Evolutionary conservation across 2,797 vertebrate genomes (phyloP), one percentile per base, ranked within the genome.

Genomic region (Sitta carolinensis): DNA sequence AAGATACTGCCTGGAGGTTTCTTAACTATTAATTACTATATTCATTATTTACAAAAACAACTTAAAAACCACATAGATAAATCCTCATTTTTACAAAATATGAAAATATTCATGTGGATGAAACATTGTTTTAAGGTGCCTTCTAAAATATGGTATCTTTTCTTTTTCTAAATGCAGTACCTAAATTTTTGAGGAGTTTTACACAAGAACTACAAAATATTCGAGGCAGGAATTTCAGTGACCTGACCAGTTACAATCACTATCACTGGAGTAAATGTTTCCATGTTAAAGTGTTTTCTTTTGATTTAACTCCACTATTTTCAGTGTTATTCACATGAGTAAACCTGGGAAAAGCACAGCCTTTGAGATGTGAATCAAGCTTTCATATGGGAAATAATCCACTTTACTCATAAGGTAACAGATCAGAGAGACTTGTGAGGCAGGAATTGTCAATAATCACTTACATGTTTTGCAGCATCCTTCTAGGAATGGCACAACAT

Each of bases 401-500:
- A 32, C 40, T 14, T 64, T 67, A 64, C 63, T 90, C 47, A 38
- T 57, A 50, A 87, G 29, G 9, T 32, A 79, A 74, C 4, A 67
- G 48, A 76, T 36, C 30, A 86, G 15, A 87, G 7, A 77, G 10
- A 58, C 42, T 80, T 57, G 32, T 50, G 36, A 85, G 45, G 32
- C 74, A 51, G 16, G 11, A 77, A 48, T 2, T 36, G 16, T 79
- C 62, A 81, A 54, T 48, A 72, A 61, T 29, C 97, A 99, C 99
- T 99, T 98, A 99, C 99, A 99, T 48, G 98, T 99, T 98, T 97
- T 99, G 95, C 99, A 99, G 98, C 99, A 99, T 96, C 99, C 99
- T 90, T 99, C 99, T 98, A 99, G 98, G 97, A 99, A 99, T 69
- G 98, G 99, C 45, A 99, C 98, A 90, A 99, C 97, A 3, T 98